phyloP scores from a whole-genome alignment of 1,140 invertebrate genomes.

The silkworm (Bombyx mori) region ASM3026992v2 NC_085122.1:3164501-3165000 shows the following conservation, averaged over 20 bases:
- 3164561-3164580: too few relatives aligned
- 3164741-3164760: neutral
- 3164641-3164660: constrained; percentile 4
- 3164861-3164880: too few relatives aligned
- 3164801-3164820: neutral
- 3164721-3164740: constrained; percentile 5
- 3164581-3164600: too few relatives aligned
- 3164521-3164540: too few relatives aligned
- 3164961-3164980: neutral
- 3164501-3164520: too few relatives aligned
- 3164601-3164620: too few relatives aligned
- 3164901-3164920: neutral
- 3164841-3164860: too few relatives aligned
- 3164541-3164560: too few relatives aligned
- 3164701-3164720: constrained; percentile 7
- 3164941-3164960: neutral
- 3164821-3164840: neutral
- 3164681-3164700: constrained; percentile 2
- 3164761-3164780: neutral
- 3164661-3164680: constrained; percentile 8
- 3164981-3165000: too few relatives aligned
- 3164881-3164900: neutral
- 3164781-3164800: neutral
- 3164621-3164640: too few relatives aligned
- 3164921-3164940: neutral